Evolutionary conservation across 2,888 invertebrate species (phyloP).

Genomic region (Lasiommata megera): DNA sequence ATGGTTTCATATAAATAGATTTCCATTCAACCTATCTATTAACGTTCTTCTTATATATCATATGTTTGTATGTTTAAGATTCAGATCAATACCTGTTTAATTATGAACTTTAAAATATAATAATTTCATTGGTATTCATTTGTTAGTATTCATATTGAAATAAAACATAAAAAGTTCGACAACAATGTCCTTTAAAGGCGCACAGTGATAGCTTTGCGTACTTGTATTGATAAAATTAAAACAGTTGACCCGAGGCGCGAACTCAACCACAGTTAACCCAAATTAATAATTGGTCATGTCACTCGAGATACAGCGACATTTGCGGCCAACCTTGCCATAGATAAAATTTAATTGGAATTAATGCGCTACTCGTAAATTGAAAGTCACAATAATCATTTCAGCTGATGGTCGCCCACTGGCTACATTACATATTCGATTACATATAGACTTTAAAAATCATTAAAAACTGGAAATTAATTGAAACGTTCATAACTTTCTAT

Average conservation of each 20-base stretch:
- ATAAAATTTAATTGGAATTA: constrained; percentile 2
- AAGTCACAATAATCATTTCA: too few species aligned
- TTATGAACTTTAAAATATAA: too few species aligned
- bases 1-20: not conserved
- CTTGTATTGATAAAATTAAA: constrained; percentile 21
- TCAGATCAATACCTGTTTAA: too few species aligned
- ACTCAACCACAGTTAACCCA: constrained; percentile 29
- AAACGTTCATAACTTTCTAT: too few species aligned
- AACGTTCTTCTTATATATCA: too few species aligned
- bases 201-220: constrained; percentile 1
- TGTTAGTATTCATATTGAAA: not conserved
- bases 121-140: too few species aligned
- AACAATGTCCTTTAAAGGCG: not conserved
- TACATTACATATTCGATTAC: too few species aligned
- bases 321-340: constrained; percentile 4
- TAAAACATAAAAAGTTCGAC: not conserved
- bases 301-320: constrained; percentile 9
- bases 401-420: too few species aligned
- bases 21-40: too few species aligned
- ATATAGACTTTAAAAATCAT: too few species aligned
- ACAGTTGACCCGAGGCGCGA: constrained; percentile 23
- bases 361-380: not conserved
- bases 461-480: too few species aligned
- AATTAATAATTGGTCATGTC: constrained; percentile 32
- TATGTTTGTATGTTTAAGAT: too few species aligned